Base-by-base conservation (phyloP, 1,140 invertebrate species). In the Listronotus oregonensis region DNA sequence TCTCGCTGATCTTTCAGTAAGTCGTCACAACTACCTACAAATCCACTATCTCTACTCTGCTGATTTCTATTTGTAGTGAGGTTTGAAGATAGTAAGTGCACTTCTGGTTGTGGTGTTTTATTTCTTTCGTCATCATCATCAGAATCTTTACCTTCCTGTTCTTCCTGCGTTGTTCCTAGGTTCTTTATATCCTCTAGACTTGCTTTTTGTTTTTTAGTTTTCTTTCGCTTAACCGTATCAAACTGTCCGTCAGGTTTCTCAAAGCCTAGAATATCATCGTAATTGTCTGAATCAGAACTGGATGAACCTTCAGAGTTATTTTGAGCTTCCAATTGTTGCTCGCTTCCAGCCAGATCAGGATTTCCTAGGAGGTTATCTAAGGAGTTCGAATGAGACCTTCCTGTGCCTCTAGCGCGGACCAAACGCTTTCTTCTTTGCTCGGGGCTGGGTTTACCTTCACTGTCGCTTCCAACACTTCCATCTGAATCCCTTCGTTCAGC, bases 21-120 rank as follows among this genome's bases (percentile, higher is more conserved):
- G 77, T 94, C 92, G 74, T 94, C 92, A 72, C 91, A 93, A 73
- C 91, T 94, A 4, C 92, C 92, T 39, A 94, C 87, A 71, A 94
- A 94, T 4, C 92, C 92, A 68, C 91, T 93, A 77, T 94, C 92
- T 57, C 92, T 81, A 71, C 90, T 93, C 60, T 92, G 90, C 73
- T 92, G 89, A 74, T 90, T 90, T 59, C 82, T 84, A 14, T 55
- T 66, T 44, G 80, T 82, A 74, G 82, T 82, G 49, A 80, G 81
- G 32, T 84, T 75, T 73, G 83, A 83, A 50, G 82, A 78, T 39
- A 80, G 80, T 52, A 81, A 79, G 71, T 27, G 21, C 21, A 83
- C 82, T 67, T 87, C 85, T 0, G 85, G 85, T 67, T 89, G 82
- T 2, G 87, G 85, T n/a, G 85, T 85, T 70, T 84, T 83, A 42